Evolutionary conservation across 2,797 vertebrate genomes (phyloP).

Genomic region (Pangasius macronema): DNA sequence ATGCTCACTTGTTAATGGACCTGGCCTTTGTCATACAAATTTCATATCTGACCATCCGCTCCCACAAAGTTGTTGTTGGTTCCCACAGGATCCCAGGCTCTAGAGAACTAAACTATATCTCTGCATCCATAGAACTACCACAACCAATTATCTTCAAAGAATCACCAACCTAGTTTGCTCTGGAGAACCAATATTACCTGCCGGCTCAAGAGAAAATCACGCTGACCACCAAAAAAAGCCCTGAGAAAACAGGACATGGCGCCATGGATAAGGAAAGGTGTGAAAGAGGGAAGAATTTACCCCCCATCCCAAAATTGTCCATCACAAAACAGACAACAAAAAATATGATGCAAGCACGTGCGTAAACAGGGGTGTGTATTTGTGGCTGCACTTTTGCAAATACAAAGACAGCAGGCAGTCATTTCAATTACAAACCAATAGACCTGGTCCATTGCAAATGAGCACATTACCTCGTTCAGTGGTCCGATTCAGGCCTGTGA

Average conservation of each 20-base stretch:
- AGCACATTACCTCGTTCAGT: conserved; percentile 76
- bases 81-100: neutral
- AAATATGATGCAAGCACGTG: neutral
- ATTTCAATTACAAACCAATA: conserved; percentile 69
- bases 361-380: neutral
- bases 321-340: neutral
- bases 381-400: conserved; percentile 40
- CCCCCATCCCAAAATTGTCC: neutral
- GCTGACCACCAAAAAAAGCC: neutral
- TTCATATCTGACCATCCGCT: neutral
- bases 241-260: neutral
- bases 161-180: neutral
- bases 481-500: conserved; percentile 71
- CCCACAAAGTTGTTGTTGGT: neutral
- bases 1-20: neutral
- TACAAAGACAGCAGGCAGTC: conserved; percentile 53
- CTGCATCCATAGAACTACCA: neutral
- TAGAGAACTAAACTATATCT: neutral
- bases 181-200: neutral
- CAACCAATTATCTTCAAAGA: neutral
- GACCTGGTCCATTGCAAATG: conserved; percentile 66
- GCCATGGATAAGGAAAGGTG: neutral
- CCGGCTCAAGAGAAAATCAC: neutral
- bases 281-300: neutral
- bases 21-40: neutral